Percentiles rank a stretch among this genome's conserved stretches.
phyloP scores from a whole-genome alignment of 2,113 vertebrate species.

The Anguilla japonica region DNA sequence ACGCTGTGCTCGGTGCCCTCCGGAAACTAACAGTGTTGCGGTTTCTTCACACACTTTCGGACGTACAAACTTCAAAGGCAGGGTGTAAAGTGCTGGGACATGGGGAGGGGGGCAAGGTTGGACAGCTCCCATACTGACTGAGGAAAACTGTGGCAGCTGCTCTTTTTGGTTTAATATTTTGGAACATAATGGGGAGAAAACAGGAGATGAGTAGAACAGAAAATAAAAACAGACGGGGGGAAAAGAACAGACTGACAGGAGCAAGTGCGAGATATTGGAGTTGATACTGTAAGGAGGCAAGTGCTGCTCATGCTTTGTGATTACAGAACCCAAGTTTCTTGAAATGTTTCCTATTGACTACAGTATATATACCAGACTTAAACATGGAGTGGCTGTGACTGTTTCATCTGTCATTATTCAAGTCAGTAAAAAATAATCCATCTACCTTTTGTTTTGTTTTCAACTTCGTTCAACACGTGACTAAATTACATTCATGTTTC shows the following conservation, averaged over 20 bases:
- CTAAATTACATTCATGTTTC: slow-evolving; percentile 79
- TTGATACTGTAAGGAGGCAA: slow-evolving; percentile 70
- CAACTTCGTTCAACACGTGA: slow-evolving; percentile 74
- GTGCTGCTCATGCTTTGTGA: slow-evolving; percentile 76
- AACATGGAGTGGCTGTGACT: slow-evolving; percentile 55
- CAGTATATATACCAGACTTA: slow-evolving; percentile 76
- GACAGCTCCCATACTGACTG: slow-evolving; percentile 52
- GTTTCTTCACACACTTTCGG: slow-evolving; percentile 47
- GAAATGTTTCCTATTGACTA: slow-evolving; percentile 75
- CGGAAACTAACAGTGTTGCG: slow-evolving; percentile 53
- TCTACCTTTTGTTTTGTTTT: slow-evolving; percentile 67
- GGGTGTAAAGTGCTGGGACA: slow-evolving; percentile 37
- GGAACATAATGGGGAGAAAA: slow-evolving; percentile 42
- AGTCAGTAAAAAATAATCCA: slow-evolving; percentile 67
- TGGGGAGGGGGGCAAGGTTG: slow-evolving; percentile 26
- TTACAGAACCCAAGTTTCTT: slow-evolving; percentile 77
- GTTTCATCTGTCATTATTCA: slow-evolving; percentile 71
- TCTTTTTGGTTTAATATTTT: slow-evolving; percentile 42
- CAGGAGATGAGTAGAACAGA: slow-evolving; percentile 24
- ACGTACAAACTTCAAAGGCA: slow-evolving; percentile 38
- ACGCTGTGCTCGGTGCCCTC: slow-evolving; percentile 56
- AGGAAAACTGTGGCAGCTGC: slow-evolving; percentile 44
- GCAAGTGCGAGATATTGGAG: slow-evolving; percentile 58
- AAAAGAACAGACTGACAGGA: slow-evolving; percentile 56
- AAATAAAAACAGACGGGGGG: slow-evolving; percentile 32